phyloP scores from a whole-genome alignment of 2,113 vertebrate species.

The Apistogramma diplotaenia region DNA sequence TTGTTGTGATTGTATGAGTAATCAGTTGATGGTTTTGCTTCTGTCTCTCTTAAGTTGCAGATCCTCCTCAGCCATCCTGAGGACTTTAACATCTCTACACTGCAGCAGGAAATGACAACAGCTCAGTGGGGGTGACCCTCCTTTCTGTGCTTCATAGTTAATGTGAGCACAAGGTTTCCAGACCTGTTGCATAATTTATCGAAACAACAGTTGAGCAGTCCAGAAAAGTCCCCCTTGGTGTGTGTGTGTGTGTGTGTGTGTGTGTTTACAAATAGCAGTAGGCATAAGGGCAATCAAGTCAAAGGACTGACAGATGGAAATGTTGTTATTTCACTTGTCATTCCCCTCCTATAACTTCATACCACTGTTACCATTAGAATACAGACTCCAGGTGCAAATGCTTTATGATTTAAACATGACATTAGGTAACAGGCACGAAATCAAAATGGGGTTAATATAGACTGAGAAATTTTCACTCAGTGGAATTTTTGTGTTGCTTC shows the following conservation, averaged over 20 bases:
- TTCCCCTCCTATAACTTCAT: background rate
- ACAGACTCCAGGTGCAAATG: background rate
- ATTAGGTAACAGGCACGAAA: background rate
- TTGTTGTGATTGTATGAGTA: background rate
- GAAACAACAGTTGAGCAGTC: conserved; percentile 3
- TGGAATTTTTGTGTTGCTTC: too few species aligned
- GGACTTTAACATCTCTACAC: background rate
- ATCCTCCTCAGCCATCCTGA: background rate
- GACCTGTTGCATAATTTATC: conserved; percentile 20
- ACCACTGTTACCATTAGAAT: background rate
- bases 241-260: background rate
- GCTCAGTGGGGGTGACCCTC: background rate
- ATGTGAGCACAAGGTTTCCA: conserved; percentile 6
- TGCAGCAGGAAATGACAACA: background rate
- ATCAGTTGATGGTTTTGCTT: background rate
- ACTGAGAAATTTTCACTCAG: too few species aligned
- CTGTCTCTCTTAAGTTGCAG: background rate
- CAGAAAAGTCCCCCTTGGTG: background rate
- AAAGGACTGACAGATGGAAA: background rate
- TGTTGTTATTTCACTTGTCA: background rate
- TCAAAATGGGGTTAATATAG: background rate
- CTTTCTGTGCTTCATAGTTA: background rate
- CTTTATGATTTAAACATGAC: background rate
- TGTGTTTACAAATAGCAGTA: background rate
- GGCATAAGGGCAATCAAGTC: background rate